Base-by-base conservation (phyloP, 1,140 invertebrate genomes). In the Schlechtendalia chinensis region DNA sequence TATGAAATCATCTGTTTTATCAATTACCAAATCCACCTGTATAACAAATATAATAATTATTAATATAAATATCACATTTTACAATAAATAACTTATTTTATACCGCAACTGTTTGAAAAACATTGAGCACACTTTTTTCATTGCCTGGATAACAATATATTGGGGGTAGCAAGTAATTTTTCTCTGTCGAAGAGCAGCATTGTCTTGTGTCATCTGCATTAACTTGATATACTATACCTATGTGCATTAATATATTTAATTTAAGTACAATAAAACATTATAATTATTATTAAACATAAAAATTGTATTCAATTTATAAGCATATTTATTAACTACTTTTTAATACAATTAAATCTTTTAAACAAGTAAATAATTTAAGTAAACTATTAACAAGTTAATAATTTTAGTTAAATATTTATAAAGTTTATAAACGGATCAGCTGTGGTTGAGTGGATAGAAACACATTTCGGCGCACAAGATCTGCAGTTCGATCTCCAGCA, bases 31-130 rank as follows among this genome's bases (percentile, higher is more conserved):
- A 79, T 79, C 39, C 0, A 79, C 75, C 75, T 79, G n/a, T 16
- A 47, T 2, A 79, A 47, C 29, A 61, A 19, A 27, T 29, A 14
- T 29, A 27, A 71, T 53, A 71, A 24, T 69, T 39, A n/a, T n/a
- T 16, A 65, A 67, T 67, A 67, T 22, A 0, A 0, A 45, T 77
- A 10, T 11, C 19, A 19, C 2, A 27, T 27, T 45, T 24, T 29
- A 27, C 1, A 54, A 54, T 54, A 19, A 54, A 72, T 29, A 53
- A 29, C 19, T 54, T n/a, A 29, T 8, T 32, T 27, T 54, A 53
- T 71, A 79, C 75, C 11, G 5, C 61, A 79, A 79, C 50, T 14
- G 56, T 79, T 79, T 79, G 75, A 79, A 79, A 79, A 79, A 79
- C 17, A 27, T 79, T 79, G 12, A 79, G 22, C 29, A 63, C 0